A percentile compares a stretch with the other conserved stretches of the same genome.
Evolutionary conservation across 2,797 vertebrate genomes (phyloP).

Genomic region (Ambastaia sidthimunki): DNA sequence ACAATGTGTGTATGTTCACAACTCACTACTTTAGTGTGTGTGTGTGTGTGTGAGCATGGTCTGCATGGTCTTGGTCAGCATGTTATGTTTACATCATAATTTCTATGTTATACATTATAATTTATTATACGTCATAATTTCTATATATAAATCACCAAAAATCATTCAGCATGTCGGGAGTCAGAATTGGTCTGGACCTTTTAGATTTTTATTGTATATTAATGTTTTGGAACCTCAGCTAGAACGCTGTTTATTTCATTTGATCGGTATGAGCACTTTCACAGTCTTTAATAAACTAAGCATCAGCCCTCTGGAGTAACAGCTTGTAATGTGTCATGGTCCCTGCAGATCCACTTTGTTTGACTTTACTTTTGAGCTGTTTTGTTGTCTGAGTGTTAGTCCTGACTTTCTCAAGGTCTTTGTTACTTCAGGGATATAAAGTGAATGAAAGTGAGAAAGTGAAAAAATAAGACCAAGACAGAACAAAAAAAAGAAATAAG

Average conservation of each 20-base stretch:
- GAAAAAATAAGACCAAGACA: background rate
- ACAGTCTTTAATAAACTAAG: background rate
- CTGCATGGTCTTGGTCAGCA: too few relatives aligned
- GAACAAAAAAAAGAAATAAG: background rate
- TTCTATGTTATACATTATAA: too few relatives aligned
- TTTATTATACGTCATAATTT: too few relatives aligned
- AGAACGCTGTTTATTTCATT: background rate
- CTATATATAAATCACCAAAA: too few relatives aligned
- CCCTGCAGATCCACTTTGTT: slow-evolving; percentile 15
- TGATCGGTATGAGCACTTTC: too few relatives aligned
- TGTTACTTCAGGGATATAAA: slow-evolving; percentile 77
- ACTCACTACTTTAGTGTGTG: too few relatives aligned
- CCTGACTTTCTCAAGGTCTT: slow-evolving; percentile 85
- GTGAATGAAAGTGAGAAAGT: slow-evolving; percentile 17
- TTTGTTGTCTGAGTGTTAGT: slow-evolving; percentile 66
- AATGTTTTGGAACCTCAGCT: background rate
- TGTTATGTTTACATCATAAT: too few relatives aligned
- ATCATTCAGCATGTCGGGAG: background rate
- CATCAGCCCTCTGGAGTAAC: background rate
- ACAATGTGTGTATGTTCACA: too few relatives aligned
- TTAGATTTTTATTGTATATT: background rate
- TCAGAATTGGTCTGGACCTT: background rate
- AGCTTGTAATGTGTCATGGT: background rate
- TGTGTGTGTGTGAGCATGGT: too few relatives aligned
- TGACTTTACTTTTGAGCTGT: slow-evolving; percentile 26